These are phyloP conservation scores for Melipona quadrifasciata DNA, from an alignment of 1,140 invertebrate genomes.

Conservation along the genomic window DNA sequence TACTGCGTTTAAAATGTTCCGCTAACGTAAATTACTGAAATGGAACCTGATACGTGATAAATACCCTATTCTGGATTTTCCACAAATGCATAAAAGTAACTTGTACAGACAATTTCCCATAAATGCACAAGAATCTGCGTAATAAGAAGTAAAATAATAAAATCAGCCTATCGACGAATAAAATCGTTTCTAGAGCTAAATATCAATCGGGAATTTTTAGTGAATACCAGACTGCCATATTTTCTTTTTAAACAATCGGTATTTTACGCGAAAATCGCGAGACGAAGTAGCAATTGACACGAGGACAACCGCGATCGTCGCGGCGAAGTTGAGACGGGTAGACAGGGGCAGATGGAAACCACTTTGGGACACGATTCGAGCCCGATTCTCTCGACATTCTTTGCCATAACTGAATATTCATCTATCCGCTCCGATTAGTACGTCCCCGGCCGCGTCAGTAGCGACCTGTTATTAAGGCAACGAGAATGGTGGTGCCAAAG, in stretches of 20 bases:
- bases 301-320: neutral
- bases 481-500: neutral
- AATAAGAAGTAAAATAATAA: too few species aligned
- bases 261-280: neutral
- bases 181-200: too few species aligned
- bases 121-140: neutral
- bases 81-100: too few species aligned
- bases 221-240: too few species aligned
- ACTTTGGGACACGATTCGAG: neutral
- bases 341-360: neutral
- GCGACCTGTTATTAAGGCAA: constrained; percentile 11
- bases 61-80: too few species aligned
- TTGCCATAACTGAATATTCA: constrained; percentile 37
- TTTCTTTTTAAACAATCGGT: too few species aligned
- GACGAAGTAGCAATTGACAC: constrained; percentile 14
- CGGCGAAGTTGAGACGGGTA: neutral
- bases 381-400: constrained; percentile 9
- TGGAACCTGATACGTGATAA: too few species aligned
- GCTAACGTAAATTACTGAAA: too few species aligned
- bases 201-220: too few species aligned
- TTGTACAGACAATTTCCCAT: neutral
- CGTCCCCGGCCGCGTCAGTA: neutral
- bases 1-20: too few species aligned
- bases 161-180: too few species aligned
- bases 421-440: constrained; percentile 23